phyloP scores from a whole-genome alignment of 2,888 invertebrate species.

The Ichneumon xanthorius region DNA sequence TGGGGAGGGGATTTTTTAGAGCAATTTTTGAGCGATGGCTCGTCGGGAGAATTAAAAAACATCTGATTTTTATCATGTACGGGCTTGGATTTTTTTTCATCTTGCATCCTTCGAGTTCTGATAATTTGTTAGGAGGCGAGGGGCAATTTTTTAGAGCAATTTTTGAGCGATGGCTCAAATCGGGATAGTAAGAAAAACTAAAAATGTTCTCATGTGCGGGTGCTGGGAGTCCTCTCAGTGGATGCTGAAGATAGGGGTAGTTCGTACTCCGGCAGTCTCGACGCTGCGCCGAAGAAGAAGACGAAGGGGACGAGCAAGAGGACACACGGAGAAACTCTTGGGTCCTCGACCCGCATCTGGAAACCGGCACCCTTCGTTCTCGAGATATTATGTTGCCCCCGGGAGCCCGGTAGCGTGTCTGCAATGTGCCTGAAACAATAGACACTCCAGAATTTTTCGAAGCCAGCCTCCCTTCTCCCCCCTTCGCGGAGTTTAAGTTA shows the following conservation, averaged over 20 bases:
- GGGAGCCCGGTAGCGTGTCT: conserved; percentile 45
- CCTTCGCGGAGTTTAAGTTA: conserved; percentile 32
- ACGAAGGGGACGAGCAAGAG: conserved; percentile 28
- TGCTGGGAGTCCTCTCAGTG: not conserved
- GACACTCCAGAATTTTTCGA: conserved; percentile 68
- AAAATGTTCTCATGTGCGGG: not conserved
- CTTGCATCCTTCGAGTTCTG: not conserved
- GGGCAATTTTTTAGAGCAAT: not conserved
- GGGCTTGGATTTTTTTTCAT: not conserved
- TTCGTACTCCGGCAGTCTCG: not conserved
- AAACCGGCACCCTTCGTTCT: conserved; percentile 35
- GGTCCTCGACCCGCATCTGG: conserved; percentile 61
- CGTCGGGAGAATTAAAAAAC: not conserved
- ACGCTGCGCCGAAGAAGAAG: not conserved
- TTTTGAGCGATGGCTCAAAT: not conserved
- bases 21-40: not conserved
- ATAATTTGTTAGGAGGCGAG: not conserved
- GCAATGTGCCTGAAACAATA: conserved; percentile 77
- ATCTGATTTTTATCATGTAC: not conserved
- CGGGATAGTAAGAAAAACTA: not conserved
- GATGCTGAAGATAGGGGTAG: conserved; percentile 1
- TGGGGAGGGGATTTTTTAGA: not conserved
- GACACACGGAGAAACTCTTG: conserved; percentile 18
- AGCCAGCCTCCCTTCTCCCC: not conserved
- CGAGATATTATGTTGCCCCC: conserved; percentile 80